A percentile compares a stretch with the other conserved stretches of the same genome.
Evolutionary conservation across 2,113 vertebrate species (phyloP).

Genomic region (Hyla sarda): DNA sequence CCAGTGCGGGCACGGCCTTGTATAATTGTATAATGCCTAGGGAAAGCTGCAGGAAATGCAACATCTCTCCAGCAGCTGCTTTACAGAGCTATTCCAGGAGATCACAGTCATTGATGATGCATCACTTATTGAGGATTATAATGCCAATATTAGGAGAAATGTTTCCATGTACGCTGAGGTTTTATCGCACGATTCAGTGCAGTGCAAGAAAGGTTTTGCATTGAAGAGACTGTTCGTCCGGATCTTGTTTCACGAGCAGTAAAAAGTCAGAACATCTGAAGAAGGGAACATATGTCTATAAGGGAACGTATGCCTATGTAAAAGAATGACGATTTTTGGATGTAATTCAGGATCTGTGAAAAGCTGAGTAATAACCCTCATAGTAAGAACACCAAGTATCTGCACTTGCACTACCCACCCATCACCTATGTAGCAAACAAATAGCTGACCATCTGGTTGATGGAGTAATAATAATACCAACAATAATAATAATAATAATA

Average conservation of each 20-base stretch:
- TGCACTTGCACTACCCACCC: no score
- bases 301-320: no score
- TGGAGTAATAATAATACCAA: no score
- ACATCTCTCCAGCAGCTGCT: background rate
- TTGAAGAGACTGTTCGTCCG: background rate
- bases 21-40: background rate
- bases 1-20: background rate
- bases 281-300: no score
- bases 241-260: background rate
- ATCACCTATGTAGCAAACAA: no score
- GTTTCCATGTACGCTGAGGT: background rate
- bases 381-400: no score
- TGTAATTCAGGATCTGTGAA: no score
- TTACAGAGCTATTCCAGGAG: background rate
- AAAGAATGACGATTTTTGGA: no score
- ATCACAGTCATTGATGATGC: background rate
- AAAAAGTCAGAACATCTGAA: background rate
- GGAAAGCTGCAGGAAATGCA: constrained; percentile 19
- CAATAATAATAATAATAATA: no score
- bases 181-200: background rate
- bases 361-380: no score
- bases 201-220: background rate
- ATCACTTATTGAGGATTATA: background rate
- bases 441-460: no score
- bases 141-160: background rate